phyloP scores from a whole-genome alignment of 2,888 invertebrate genomes.

The Parochlus steinenii region DNA sequence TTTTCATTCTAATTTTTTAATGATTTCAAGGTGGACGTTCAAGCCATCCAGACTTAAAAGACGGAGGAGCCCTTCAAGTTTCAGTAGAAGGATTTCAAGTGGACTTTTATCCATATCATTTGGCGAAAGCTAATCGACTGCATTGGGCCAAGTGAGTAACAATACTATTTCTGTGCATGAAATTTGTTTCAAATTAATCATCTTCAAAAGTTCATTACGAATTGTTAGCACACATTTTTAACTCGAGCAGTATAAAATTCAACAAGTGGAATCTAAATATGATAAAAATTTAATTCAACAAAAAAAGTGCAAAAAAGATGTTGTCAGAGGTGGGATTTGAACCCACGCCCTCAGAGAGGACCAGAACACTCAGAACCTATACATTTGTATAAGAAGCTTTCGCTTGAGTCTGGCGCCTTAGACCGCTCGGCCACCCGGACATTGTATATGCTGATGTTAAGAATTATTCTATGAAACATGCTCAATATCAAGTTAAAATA shows the following conservation, averaged over 20 bases:
- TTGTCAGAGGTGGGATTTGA: too few species aligned
- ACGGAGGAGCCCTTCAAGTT: conserved; percentile 88
- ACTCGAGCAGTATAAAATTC: neutral
- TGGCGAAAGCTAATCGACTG: conserved; percentile 70
- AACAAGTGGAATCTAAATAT: too few species aligned
- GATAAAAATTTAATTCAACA: too few species aligned
- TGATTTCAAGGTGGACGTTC: conserved; percentile 50
- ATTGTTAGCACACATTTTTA: neutral
- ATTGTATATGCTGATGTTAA: too few species aligned
- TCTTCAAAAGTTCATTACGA: neutral
- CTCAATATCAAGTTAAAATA: too few species aligned
- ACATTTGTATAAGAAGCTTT: too few species aligned
- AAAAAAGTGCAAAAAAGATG: too few species aligned
- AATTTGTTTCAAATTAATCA: neutral
- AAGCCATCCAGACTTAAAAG: conserved; percentile 63
- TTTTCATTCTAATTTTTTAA: conserved; percentile 9
- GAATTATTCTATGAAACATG: too few species aligned
- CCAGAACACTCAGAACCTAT: too few species aligned
- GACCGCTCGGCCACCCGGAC: conserved; percentile 6
- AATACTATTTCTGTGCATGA: neutral
- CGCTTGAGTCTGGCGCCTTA: conserved; percentile 7
- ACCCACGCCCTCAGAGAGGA: too few species aligned
- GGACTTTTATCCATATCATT: conserved; percentile 93
- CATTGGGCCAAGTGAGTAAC: conserved; percentile 73
- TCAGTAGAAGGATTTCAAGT: conserved; percentile 73